A percentile compares a stretch with the other conserved stretches of the same genome.
phyloP scores from a whole-genome alignment of 1,140 invertebrate species.

The Drosophila virilis region DNA sequence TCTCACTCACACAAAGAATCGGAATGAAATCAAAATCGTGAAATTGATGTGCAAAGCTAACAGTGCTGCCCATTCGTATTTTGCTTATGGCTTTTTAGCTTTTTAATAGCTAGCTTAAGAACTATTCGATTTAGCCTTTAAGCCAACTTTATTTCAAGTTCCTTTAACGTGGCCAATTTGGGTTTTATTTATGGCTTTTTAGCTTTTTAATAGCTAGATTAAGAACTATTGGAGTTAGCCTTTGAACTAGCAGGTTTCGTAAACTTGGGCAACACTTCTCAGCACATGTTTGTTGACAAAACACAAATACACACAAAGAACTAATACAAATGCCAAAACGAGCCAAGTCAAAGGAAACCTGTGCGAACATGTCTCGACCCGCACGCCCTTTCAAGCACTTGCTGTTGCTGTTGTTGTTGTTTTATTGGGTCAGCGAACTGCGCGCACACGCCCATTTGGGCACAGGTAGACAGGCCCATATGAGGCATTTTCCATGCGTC shows the following conservation, averaged over 20 bases:
- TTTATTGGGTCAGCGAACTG: constrained; percentile 60
- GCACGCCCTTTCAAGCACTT: constrained; percentile 5
- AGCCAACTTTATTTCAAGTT: too few species aligned
- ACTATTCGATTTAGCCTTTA: too few species aligned
- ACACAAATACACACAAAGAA: too few species aligned
- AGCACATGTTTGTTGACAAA: too few species aligned
- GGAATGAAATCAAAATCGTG: constrained; percentile 23
- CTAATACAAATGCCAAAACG: too few species aligned
- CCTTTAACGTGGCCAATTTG: too few species aligned
- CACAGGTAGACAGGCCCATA: constrained; percentile 49
- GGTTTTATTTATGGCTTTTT: not conserved
- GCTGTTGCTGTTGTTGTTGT: constrained; percentile 13
- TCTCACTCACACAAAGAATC: not conserved
- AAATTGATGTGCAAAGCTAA: not conserved
- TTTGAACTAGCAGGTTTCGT: not conserved
- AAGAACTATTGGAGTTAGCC: too few species aligned
- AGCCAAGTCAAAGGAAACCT: constrained; percentile 36
- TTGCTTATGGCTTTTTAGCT: not conserved
- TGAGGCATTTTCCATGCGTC: constrained; percentile 27
- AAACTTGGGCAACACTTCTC: too few species aligned
- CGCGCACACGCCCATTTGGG: constrained; percentile 29
- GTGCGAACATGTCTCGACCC: constrained; percentile 38
- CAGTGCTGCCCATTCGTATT: not conserved
- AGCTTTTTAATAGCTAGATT: not conserved
- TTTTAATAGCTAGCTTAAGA: too few species aligned